Percentiles rank a stretch among this genome's conserved stretches.
Conservation (phyloP, 2,113 vertebrate genomes). For the Sardina pilchardus region DNA sequence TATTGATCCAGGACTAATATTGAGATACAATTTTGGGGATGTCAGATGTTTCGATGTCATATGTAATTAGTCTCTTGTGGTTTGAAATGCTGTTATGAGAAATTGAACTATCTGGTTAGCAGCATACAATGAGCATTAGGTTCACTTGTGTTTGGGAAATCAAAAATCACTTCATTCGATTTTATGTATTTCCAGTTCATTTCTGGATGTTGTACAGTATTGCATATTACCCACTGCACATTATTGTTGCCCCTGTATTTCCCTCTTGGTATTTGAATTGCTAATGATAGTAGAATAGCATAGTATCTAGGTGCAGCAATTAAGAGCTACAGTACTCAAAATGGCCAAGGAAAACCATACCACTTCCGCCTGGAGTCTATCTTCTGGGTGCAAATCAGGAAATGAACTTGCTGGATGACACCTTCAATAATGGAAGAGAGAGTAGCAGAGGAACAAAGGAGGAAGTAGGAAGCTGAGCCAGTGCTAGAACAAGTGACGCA, state of each 20-base stretch:
- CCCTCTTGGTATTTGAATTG: not conserved
- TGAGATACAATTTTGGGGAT: too few relatives aligned
- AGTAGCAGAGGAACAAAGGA: slow-evolving; percentile 45
- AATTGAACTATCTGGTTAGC: not conserved
- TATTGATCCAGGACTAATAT: too few relatives aligned
- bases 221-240: not conserved
- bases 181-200: too few relatives aligned
- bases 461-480: slow-evolving; percentile 39
- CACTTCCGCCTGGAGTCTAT: too few relatives aligned
- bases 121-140: too few relatives aligned
- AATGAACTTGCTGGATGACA: not conserved
- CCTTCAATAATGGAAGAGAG: not conserved
- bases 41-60: too few relatives aligned
- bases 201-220: not conserved
- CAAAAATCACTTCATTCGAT: too few relatives aligned
- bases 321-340: not conserved
- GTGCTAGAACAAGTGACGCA: not conserved
- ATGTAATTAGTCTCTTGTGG: not conserved
- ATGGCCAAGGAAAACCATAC: not conserved
- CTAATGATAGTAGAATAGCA: not conserved
- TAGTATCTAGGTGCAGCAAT: not conserved
- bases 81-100: not conserved
- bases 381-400: not conserved
- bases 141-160: too few relatives aligned
- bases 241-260: not conserved